These are phyloP conservation scores for Pachyuromys duprasi DNA, from an alignment of 2,797 vertebrate species.

Conservation along the genomic window DNA sequence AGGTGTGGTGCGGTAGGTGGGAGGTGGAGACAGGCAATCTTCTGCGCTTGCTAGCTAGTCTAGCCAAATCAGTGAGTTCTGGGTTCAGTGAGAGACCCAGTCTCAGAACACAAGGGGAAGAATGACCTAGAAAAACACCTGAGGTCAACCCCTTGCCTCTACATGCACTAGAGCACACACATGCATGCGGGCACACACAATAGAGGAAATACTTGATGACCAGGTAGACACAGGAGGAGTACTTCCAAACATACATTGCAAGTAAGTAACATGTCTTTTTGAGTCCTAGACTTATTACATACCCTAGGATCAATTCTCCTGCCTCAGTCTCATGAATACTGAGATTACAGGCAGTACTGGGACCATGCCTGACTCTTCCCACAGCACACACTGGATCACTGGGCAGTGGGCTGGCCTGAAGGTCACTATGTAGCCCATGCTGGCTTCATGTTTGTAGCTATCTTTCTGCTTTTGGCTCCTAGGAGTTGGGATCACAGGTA, in stretches of 20 bases:
- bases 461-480: background rate
- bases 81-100: background rate
- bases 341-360: background rate
- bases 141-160: background rate
- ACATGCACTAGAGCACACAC: background rate
- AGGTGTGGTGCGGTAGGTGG: background rate
- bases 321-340: background rate
- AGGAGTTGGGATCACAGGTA: background rate
- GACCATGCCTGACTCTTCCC: background rate
- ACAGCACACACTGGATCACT: background rate
- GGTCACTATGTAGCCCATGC: background rate
- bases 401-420: background rate
- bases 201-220: background rate
- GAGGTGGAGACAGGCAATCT: background rate
- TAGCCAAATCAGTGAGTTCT: background rate
- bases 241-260: background rate
- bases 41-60: background rate
- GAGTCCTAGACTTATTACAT: background rate
- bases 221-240: background rate
- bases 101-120: background rate
- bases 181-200: background rate
- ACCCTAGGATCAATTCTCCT: background rate
- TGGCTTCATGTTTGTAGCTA: background rate
- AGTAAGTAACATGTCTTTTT: background rate
- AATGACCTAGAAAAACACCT: background rate